These are phyloP conservation scores for Reticulitermes lucifugus DNA, from an alignment of 2,888 invertebrate genomes.

Conservation along the genomic window DNA sequence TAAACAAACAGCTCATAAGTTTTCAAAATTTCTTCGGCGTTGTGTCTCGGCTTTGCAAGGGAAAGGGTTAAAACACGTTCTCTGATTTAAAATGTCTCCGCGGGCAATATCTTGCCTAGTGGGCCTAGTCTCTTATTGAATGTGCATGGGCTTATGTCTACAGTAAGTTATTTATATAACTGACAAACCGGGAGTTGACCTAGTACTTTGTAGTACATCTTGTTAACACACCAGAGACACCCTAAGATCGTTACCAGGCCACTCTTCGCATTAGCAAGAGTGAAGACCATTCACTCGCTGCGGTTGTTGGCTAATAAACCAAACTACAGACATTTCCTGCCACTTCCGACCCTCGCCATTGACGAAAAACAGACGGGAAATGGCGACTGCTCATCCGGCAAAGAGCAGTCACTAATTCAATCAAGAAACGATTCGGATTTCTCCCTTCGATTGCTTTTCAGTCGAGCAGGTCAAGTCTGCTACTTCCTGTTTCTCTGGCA, in stretches of 20 bases:
- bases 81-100: too few species aligned
- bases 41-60: too few species aligned
- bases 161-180: too few species aligned
- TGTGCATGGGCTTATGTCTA: too few species aligned
- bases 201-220: background rate
- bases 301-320: conserved; percentile 30
- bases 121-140: too few species aligned
- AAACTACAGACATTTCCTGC: conserved; percentile 42
- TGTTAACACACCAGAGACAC: background rate
- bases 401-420: conserved; percentile 51
- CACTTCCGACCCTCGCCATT: conserved; percentile 27
- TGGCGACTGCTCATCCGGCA: conserved; percentile 42
- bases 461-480: background rate
- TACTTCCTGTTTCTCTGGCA: too few species aligned
- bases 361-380: conserved; percentile 22
- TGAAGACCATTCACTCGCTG: background rate
- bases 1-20: too few species aligned
- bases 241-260: conserved; percentile 19
- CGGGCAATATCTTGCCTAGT: too few species aligned
- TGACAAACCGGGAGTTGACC: too few species aligned
- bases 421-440: conserved; percentile 36
- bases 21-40: too few species aligned
- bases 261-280: conserved; percentile 24
- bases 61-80: too few species aligned
- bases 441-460: background rate